Base-by-base conservation (phyloP, 2,113 vertebrate genomes). In the Platysternon megacephalum region DNA sequence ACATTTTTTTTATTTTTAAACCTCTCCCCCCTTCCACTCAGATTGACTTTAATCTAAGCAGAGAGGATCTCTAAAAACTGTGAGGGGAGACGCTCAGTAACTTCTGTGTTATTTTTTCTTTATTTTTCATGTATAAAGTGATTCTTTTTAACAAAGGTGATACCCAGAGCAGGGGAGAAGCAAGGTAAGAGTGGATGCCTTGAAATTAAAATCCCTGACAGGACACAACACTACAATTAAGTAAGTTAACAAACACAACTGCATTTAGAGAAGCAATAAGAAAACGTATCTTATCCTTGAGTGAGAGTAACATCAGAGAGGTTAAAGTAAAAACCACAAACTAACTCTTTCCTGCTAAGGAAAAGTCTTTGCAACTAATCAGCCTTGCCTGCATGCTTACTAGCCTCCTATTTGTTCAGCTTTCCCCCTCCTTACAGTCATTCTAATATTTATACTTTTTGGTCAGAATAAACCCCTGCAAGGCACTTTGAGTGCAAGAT, bases 401-500 rank as follows among this genome's bases (percentile, higher is more conserved):
- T 79, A 91, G 49, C 53, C 94, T 97, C 90, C 86, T 90, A 82
- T 72, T 53, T 46, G 46, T 32, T 93, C 84, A 48, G 80, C 93
- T 96, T 84, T 94, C 95, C 79, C 91, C n/a, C 84, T 84, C 74
- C 51, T 80, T 51, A 24, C 87, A 97, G 91, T 78, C 88, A 87
- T 44, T 80, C 79, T 48, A 48, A 91, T 46, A 29, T 94, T 94
- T 92, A 96, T 3, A 16, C 84, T 8, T 61, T 82, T 82, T 51
- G 84, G 58, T 48, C 91, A 95, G 91, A 95, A 95, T 85, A 84
- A 95, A 79, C 0, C 0, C 61, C 94, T 82, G 24, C 84, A 95
- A 88, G 96, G 97, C 93, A 53, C 96, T 80, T 79, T 13, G 35
- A 39, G 85, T 89, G 94, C 82, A 85, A 94, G 61, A 93, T 91